phyloP scores from a whole-genome alignment of 2,113 vertebrate genomes.

The Mesoclemmys tuberculata region DNA sequence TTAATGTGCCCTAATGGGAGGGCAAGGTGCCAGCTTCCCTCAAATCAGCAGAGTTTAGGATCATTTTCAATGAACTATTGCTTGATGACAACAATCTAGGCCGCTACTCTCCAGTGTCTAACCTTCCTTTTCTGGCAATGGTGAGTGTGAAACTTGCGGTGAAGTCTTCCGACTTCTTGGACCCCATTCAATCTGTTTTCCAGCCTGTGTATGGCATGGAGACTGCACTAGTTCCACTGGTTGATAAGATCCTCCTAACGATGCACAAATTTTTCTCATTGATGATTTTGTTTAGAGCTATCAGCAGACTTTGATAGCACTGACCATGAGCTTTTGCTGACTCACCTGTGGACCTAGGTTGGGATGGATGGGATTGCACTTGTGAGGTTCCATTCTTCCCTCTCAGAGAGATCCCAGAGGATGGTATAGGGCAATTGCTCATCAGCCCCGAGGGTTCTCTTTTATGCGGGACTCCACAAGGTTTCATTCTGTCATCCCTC shows the following conservation, averaged over 20 bases:
- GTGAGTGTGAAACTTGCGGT: background rate
- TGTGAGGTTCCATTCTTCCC: conserved; percentile 76
- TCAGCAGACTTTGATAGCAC: conserved; percentile 46
- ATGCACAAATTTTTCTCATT: conserved; percentile 19
- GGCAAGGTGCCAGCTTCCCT: conserved; percentile 5
- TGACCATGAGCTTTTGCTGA: conserved; percentile 67
- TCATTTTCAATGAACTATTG: background rate
- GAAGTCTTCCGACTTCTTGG: conserved; percentile 8
- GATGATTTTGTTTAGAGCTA: conserved; percentile 36
- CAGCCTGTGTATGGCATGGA: background rate
- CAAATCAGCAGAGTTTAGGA: background rate
- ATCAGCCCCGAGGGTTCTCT: conserved; percentile 71
- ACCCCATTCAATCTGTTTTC: background rate
- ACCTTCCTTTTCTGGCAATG: background rate
- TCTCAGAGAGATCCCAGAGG: conserved; percentile 75
- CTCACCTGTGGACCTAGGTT: conserved; percentile 79
- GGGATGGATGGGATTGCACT: conserved; percentile 74
- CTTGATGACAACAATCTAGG: background rate
- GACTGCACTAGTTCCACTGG: background rate
- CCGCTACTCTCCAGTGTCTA: background rate
- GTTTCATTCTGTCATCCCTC: conserved; percentile 78
- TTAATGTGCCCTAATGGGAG: background rate
- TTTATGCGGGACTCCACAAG: conserved; percentile 74
- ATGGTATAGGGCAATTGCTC: conserved; percentile 73
- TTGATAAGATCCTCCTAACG: background rate